Evolutionary conservation across 2,888 invertebrate genomes (phyloP).

Genomic region (Altica lythri): DNA sequence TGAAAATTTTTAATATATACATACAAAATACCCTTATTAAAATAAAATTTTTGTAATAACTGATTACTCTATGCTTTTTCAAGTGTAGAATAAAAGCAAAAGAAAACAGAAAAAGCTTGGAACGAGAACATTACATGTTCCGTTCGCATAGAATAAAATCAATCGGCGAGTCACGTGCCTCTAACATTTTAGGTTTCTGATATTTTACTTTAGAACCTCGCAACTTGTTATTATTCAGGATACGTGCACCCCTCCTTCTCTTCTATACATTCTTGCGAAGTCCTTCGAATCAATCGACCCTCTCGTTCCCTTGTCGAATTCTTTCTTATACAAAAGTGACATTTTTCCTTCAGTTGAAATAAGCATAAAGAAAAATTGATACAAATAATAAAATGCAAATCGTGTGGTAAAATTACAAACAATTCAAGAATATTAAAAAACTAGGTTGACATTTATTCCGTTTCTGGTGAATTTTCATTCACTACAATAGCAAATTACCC

Average conservation of each 20-base stretch:
- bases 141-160: slow-evolving; percentile 57
- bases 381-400: no score
- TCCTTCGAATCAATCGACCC: slow-evolving; percentile 27
- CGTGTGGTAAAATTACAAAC: no score
- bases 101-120: slow-evolving; percentile 10
- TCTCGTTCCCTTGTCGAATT: slow-evolving; percentile 11
- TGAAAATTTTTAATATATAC: no score
- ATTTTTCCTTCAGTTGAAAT: slow-evolving; percentile 6
- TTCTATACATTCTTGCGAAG: slow-evolving; percentile 12
- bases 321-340: slow-evolving; percentile 15
- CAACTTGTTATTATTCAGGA: slow-evolving; percentile 55
- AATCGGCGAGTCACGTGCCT: slow-evolving; percentile 58
- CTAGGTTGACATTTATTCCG: no score
- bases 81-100: background rate
- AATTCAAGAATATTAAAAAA: no score
- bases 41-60: no score
- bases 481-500: no score
- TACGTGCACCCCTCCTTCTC: slow-evolving; percentile 43
- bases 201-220: slow-evolving; percentile 55
- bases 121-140: slow-evolving; percentile 46
- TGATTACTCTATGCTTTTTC: no score
- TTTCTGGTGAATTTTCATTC: no score
- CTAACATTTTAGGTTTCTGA: slow-evolving; percentile 59
- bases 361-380: background rate
- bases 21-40: no score